These are phyloP conservation scores for Pogona vitticeps DNA, from an alignment of 2,113 vertebrate species.

Conservation along the genomic window DNA sequence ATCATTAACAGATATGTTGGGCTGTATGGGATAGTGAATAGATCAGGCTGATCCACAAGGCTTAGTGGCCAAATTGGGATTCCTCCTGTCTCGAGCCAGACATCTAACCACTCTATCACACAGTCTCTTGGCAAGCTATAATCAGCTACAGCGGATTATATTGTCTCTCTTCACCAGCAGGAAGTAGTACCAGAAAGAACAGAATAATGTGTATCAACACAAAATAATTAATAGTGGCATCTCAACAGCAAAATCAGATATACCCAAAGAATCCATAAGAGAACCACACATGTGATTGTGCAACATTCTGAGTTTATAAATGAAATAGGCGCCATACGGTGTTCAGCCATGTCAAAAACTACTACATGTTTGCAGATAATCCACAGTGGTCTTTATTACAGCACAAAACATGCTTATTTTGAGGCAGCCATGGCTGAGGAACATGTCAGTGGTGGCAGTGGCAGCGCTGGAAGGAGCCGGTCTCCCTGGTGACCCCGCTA, in stretches of 20 bases:
- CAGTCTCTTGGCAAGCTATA: not conserved
- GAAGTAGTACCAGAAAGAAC: not conserved
- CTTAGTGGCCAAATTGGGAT: too few relatives aligned
- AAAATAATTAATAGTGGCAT: not conserved
- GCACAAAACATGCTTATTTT: not conserved
- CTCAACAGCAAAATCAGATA: not conserved
- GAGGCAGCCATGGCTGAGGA: too few relatives aligned
- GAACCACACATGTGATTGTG: not conserved
- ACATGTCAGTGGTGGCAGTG: too few relatives aligned
- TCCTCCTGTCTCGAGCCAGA: too few relatives aligned
- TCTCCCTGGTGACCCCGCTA: too few relatives aligned
- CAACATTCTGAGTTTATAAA: not conserved
- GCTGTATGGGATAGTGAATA: too few relatives aligned
- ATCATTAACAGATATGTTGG: too few relatives aligned
- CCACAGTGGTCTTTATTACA: not conserved
- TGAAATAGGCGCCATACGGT: not conserved
- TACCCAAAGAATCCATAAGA: not conserved
- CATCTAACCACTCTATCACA: not conserved
- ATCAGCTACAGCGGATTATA: not conserved
- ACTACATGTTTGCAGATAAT: too few relatives aligned
- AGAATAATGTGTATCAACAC: not conserved
- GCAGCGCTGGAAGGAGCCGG: too few relatives aligned
- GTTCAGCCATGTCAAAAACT: not conserved
- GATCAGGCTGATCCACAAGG: too few relatives aligned
- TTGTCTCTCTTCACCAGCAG: too few relatives aligned